Conservation (phyloP, 2,113 vertebrate genomes). For the Balaeniceps rex region DNA sequence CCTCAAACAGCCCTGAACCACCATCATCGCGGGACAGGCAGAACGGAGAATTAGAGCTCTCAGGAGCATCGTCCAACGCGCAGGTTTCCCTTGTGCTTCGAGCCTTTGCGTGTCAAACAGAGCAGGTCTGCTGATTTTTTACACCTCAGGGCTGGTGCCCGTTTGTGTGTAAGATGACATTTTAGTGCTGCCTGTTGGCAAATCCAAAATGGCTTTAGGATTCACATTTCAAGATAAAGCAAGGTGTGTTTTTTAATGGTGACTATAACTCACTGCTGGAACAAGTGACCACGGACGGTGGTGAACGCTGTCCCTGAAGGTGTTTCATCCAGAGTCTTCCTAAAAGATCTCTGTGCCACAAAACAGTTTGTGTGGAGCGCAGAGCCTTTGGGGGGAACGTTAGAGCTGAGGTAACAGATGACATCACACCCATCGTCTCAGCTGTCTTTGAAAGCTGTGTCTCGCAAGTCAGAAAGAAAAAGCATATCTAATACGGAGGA, state of each 20-base stretch:
- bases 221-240: background rate
- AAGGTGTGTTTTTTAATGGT: background rate
- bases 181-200: background rate
- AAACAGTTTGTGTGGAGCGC: background rate
- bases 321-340: background rate
- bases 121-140: background rate
- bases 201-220: background rate
- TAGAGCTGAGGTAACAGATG: background rate
- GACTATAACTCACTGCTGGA: background rate
- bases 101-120: no score
- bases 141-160: no score
- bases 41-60: background rate
- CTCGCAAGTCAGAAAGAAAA: background rate
- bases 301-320: background rate
- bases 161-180: background rate
- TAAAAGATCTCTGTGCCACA: background rate
- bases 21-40: background rate
- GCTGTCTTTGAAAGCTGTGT: background rate
- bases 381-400: background rate
- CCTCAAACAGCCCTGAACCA: background rate
- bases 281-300: background rate
- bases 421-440: background rate
- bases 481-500: no score
- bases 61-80: background rate
- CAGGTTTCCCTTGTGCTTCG: background rate